These are phyloP conservation scores for Imbricaverruca yamaguchii DNA, from an alignment of 2,888 invertebrate genomes.

Conservation along the genomic window DNA sequence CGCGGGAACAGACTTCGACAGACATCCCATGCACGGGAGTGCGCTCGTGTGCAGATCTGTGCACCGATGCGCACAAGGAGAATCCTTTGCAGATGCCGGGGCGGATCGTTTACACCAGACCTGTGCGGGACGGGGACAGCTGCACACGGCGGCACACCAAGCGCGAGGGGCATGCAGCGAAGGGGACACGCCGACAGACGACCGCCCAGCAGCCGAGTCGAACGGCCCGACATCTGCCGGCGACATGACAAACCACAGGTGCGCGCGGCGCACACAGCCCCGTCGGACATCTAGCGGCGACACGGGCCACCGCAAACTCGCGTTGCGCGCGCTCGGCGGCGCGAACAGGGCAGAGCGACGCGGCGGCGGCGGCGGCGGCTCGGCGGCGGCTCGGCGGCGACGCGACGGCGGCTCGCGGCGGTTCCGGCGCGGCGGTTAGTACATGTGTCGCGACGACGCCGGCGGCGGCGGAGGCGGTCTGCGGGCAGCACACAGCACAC, in stretches of 20 bases:
- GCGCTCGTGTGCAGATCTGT: too few relatives aligned
- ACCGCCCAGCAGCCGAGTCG: too few relatives aligned
- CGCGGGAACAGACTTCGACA: too few relatives aligned
- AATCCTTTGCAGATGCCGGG: too few relatives aligned
- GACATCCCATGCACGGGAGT: too few relatives aligned
- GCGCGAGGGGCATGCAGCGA: too few relatives aligned
- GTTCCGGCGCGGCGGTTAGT: background rate
- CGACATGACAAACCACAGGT: background rate
- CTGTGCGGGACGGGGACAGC: too few relatives aligned
- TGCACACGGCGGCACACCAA: too few relatives aligned
- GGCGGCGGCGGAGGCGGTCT: conserved; percentile 15
- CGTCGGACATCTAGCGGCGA: background rate
- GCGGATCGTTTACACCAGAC: too few relatives aligned
- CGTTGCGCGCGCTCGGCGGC: background rate
- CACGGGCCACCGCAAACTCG: background rate
- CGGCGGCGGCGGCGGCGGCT: background rate
- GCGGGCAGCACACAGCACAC: background rate
- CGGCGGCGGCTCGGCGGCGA: background rate
- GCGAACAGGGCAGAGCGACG: background rate
- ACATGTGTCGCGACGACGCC: conserved; percentile 4
- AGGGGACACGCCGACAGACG: too few relatives aligned
- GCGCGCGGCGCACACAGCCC: background rate
- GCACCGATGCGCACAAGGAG: too few relatives aligned
- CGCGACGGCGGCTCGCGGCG: background rate
- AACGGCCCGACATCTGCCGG: background rate